Conservation (phyloP, 2,888 invertebrate genomes). For the Oscheius sp. region DNA sequence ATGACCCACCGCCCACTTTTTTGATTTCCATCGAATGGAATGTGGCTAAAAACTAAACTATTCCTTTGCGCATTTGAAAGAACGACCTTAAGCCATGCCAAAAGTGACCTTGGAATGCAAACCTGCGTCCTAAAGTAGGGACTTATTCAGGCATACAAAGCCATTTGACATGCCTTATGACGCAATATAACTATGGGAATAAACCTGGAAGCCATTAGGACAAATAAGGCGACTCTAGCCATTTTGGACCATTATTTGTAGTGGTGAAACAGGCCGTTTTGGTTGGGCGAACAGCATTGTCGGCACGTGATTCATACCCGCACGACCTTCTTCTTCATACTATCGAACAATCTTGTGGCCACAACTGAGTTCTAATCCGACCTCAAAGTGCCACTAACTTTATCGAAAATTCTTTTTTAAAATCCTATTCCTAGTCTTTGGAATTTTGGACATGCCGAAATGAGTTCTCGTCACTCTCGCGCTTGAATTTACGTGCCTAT, state of each 20-base stretch:
- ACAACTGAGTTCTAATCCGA: slow-evolving; percentile 13
- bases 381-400: not conserved
- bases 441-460: not conserved
- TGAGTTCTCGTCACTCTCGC: not conserved
- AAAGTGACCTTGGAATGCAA: no score
- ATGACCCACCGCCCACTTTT: no score
- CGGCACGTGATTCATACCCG: slow-evolving; percentile 24
- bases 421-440: not conserved
- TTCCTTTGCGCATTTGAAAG: no score
- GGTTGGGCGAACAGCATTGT: slow-evolving; percentile 24
- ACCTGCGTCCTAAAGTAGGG: no score
- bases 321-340: slow-evolving; percentile 21
- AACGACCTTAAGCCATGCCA: no score
- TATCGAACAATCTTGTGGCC: slow-evolving; percentile 20
- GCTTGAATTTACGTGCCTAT: no score
- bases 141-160: slow-evolving; percentile 1
- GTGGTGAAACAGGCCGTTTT: slow-evolving; percentile 10
- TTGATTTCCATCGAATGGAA: no score
- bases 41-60: no score
- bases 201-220: not conserved
- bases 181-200: not conserved
- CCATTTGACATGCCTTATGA: no score
- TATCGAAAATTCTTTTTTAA: not conserved
- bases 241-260: no score
- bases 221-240: no score